Evolutionary conservation across 2,113 vertebrate species (phyloP), one percentile per base, ranked within the genome.

Genomic region (Lota lota): DNA sequence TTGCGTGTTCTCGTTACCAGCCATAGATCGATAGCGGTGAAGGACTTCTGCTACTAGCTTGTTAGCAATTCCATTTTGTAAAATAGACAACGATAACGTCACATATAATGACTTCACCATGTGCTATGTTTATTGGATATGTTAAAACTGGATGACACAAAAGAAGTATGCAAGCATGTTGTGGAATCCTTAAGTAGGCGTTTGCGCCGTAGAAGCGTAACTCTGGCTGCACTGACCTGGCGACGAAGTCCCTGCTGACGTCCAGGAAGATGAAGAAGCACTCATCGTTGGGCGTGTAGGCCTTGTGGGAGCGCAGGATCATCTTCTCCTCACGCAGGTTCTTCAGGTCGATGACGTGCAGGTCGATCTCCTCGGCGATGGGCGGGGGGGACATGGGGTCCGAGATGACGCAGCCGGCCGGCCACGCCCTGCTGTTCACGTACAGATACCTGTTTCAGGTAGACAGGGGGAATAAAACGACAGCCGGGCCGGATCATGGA

Each of bases 201-300:
- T 4, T 5, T 33, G 7, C 4, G 40, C 40, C 40, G 10, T 12
- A 47, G 10, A 14, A 47, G 8, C 40, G 40, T 47, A 47, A 11
- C 40, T 1, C 8, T 8, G 10, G 40, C 40, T 8, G 16, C 16
- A 51, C 82, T 16, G 15, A 98, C 97, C 97, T 99, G 33, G 97
- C 97, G 10, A 99, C 97, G 0, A 98, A 99, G 90, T 99, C 97
- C 67, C 89, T 91, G 92, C 97, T 99, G 90, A 99, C 96, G 0
- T 98, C 96, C 2, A 99, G 90, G 85, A 98, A 98, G 83, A 99
- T 97, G 82, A 99, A 99, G 93, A 97, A 97, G 85, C 94, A 97
- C 84, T 98, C 96, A 2, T 98, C 95, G 0, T 96, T 97, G 22
- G 97, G 97, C 0, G 97, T 98, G 88, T 96, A 97, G 70, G 97